These are phyloP conservation scores for Brachypterus glaber DNA, from an alignment of 2,888 invertebrate genomes.

Conservation along the genomic window DNA sequence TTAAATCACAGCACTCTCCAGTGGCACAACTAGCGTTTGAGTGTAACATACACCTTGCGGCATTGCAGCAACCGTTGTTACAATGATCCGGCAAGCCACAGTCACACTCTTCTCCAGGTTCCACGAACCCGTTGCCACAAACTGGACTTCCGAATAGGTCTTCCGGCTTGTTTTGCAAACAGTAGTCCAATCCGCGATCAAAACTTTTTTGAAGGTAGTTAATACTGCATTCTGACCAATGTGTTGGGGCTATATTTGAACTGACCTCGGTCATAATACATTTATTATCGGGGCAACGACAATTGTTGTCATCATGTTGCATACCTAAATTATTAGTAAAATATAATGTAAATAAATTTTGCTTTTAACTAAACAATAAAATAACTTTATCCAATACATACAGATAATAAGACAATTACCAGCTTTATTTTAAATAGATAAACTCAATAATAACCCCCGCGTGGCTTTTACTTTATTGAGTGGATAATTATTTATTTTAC, in stretches of 20 bases:
- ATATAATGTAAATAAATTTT: slow-evolving; percentile 1
- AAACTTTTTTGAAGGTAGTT: slow-evolving; percentile 84
- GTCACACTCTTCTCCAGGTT: slow-evolving; percentile 95
- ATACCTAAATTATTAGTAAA: slow-evolving; percentile 50
- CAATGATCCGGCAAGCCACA: slow-evolving; percentile 71
- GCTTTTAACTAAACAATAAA: no score
- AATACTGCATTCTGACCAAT: slow-evolving; percentile 94
- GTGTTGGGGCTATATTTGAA: slow-evolving; percentile 70
- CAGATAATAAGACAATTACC: no score
- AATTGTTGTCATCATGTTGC: slow-evolving; percentile 88
- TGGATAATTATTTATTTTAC: no score
- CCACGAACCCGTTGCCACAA: slow-evolving; percentile 95
- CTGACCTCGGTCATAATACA: slow-evolving; percentile 97
- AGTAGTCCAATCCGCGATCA: slow-evolving; percentile 95
- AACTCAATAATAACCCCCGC: no score
- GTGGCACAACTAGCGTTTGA: slow-evolving; percentile 90
- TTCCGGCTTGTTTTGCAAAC: slow-evolving; percentile 77
- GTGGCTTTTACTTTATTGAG: no score
- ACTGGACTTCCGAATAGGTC: slow-evolving; percentile 73
- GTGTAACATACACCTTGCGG: slow-evolving; percentile 75
- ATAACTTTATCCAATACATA: no score
- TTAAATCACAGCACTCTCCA: slow-evolving; percentile 86
- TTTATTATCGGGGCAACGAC: slow-evolving; percentile 76
- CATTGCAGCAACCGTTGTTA: slow-evolving; percentile 77
- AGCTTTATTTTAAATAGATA: no score